Evolutionary conservation across 2,888 invertebrate genomes (phyloP), one percentile per base, ranked within the genome.

Genomic region (Iselma pallidipennis): DNA sequence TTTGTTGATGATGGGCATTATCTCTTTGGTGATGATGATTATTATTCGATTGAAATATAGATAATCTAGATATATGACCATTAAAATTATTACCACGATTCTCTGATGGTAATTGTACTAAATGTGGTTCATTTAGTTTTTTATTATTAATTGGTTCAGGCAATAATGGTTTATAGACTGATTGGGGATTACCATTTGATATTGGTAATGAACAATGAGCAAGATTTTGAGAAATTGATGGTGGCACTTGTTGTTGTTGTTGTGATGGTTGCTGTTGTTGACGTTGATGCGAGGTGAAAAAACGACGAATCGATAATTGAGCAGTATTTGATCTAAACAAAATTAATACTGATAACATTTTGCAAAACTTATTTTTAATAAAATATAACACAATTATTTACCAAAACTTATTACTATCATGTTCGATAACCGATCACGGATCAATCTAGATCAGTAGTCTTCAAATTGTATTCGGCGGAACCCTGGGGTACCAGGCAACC

Each of bases 241-340:
- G 65, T 59, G 65, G 66, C 33, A 66, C 55, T 59, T 65, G 69
- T 52, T 68, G 71, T 55, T 61, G 67, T 55, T 68, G 49, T 54
- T 62, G 66, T 25, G 59, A 57, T 25, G 69, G 59, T 54, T 60
- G 63, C 33, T 66, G 58, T 54, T 61, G 67, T 49, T 66, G 69
- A 56, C 59, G 66, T 66, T 73, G 74, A 54, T 70, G 69, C n/a
- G 74, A 71, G 52, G 73, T 66, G 65, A 76, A 76, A 65, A 75
- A 74, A 56, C 74, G 74, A 52, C 75, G 71, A 49, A 75, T 66
- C 19, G 74, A 59, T 14, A 71, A 67, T 62, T 72, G 61, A 69
- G 72, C 55, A 69, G 69, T 52, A 69, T 66, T 62, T 68, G 72
- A 70, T 77, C 76, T 77, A 72, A 49, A 67, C 16, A 50, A 28